phyloP scores from a whole-genome alignment of 2,113 vertebrate species.

The Colinus virginianus region DNA sequence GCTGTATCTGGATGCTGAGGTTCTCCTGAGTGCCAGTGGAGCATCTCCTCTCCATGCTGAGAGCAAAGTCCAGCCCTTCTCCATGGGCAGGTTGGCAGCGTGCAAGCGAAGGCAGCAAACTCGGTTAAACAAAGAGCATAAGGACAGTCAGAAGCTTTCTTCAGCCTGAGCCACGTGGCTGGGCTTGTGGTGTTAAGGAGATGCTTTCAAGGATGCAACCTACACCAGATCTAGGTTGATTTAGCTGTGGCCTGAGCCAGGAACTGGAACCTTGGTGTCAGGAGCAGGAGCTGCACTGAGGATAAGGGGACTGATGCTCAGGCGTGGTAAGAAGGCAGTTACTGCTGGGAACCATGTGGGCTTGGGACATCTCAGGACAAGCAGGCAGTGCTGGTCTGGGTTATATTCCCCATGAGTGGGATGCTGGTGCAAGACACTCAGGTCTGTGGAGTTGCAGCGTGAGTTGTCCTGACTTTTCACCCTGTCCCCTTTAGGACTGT shows the following conservation, averaged over 20 bases:
- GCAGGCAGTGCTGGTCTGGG: background rate
- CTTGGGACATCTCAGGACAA: background rate
- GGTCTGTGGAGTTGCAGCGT: background rate
- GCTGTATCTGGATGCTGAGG: accelerated
- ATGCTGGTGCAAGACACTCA: accelerated
- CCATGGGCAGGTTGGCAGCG: background rate
- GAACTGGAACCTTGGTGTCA: background rate
- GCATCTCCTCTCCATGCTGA: background rate
- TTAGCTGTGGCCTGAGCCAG: slow-evolving; percentile 9
- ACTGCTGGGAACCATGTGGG: background rate
- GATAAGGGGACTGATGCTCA: background rate
- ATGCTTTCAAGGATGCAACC: slow-evolving; percentile 40
- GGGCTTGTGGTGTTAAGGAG: slow-evolving; percentile 28
- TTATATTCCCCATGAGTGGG: background rate
- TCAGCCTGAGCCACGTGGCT: background rate
- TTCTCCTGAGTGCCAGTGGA: background rate
- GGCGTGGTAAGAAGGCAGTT: background rate
- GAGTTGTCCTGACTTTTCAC: background rate
- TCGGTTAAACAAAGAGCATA: background rate
- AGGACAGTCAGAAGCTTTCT: background rate
- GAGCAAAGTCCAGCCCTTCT: background rate
- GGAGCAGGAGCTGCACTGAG: background rate
- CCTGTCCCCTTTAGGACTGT: background rate
- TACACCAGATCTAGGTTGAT: slow-evolving; percentile 31
- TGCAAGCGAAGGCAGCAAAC: background rate